Evolutionary conservation across 2,797 vertebrate species (phyloP).

Genomic region (Odontamblyopus rebecca): DNA sequence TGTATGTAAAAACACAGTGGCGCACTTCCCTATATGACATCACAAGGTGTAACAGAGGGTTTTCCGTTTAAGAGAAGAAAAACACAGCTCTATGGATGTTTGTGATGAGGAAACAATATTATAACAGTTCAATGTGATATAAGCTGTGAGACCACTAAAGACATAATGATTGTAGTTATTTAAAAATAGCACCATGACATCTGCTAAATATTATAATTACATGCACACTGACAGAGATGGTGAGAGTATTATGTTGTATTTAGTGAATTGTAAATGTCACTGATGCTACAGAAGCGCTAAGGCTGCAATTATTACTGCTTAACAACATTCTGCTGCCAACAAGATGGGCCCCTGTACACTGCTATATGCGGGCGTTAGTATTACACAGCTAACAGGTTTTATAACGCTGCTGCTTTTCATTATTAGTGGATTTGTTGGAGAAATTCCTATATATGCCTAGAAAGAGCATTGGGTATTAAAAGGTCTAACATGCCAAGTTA

Average conservation of each 20-base stretch:
- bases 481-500: not conserved
- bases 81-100: too few species aligned
- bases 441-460: not conserved
- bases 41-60: too few species aligned
- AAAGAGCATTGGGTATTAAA: not conserved
- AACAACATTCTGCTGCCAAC: not conserved
- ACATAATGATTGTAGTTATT: not conserved
- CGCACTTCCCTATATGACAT: too few species aligned
- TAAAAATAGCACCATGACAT: not conserved
- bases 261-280: slow-evolving; percentile 1
- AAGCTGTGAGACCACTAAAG: not conserved
- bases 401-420: not conserved
- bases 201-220: not conserved
- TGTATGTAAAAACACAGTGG: too few species aligned
- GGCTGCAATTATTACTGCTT: slow-evolving; percentile 5
- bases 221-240: not conserved
- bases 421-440: not conserved
- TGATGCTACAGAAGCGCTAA: not conserved
- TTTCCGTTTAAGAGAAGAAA: too few species aligned
- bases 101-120: too few species aligned
- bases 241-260: not conserved
- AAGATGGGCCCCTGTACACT: not conserved
- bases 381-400: not conserved
- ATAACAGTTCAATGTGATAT: too few species aligned
- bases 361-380: not conserved